These are phyloP conservation scores for Tragelaphus scriptus DNA, from an alignment of 2,113 vertebrate species.

Conservation along the genomic window DNA sequence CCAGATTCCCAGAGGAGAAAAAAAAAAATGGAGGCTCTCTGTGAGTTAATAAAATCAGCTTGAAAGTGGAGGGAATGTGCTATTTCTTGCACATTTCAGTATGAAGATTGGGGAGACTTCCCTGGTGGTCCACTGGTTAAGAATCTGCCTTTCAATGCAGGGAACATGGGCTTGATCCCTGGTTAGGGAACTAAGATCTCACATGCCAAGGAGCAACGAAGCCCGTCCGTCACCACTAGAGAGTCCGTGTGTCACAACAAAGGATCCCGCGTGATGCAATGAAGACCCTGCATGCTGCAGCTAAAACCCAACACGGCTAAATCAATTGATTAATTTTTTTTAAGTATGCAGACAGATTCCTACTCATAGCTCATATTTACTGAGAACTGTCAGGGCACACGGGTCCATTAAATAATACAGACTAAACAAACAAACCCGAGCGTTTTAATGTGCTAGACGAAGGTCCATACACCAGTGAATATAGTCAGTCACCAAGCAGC, in stretches of 20 bases:
- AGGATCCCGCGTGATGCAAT: accelerated
- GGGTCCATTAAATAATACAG: background rate
- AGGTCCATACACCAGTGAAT: background rate
- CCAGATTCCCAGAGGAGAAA: background rate
- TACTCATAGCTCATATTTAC: background rate
- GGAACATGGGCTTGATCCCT: background rate
- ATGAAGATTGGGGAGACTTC: background rate
- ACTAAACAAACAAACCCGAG: background rate
- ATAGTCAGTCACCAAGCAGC: background rate
- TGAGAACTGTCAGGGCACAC: background rate
- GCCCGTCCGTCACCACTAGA: background rate
- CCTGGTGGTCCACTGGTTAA: background rate
- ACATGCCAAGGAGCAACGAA: background rate
- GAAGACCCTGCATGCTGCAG: background rate
- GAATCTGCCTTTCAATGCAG: background rate
- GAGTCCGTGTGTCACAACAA: background rate
- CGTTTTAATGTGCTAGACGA: background rate
- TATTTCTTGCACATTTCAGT: background rate
- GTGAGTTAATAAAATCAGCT: background rate
- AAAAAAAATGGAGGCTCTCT: background rate
- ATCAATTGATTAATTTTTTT: background rate
- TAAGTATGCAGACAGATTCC: background rate
- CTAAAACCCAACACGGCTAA: accelerated
- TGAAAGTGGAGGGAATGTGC: background rate
- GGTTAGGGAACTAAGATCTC: background rate